A percentile compares a stretch with the other conserved stretches of the same genome.
Conservation (phyloP, 2,113 vertebrate species). For the Pterophyllum scalare region DNA sequence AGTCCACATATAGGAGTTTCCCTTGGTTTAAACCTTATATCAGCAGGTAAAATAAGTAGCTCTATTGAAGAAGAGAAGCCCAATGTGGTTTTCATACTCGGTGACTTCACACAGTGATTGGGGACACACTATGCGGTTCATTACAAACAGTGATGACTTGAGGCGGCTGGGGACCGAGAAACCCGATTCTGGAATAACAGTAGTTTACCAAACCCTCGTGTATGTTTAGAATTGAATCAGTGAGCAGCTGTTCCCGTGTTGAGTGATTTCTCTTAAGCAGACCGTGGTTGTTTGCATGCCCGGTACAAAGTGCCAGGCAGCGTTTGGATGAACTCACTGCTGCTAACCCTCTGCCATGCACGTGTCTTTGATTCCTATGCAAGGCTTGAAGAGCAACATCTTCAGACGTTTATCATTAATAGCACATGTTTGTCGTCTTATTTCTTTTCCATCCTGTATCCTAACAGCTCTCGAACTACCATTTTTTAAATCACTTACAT, state of each 20-base stretch:
- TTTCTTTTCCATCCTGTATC: slow-evolving; percentile 42
- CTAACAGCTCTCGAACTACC: slow-evolving; percentile 66
- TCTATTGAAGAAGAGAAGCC: slow-evolving; percentile 7
- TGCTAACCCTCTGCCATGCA: slow-evolving; percentile 64
- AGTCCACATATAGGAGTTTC: not conserved
- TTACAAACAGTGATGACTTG: slow-evolving; percentile 46
- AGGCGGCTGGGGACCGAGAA: slow-evolving; percentile 25
- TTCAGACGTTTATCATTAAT: slow-evolving; percentile 75
- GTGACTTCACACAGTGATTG: slow-evolving; percentile 51
- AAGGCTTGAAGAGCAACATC: slow-evolving; percentile 64
- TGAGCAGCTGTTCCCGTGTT: slow-evolving; percentile 62
- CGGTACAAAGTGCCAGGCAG: slow-evolving; percentile 68
- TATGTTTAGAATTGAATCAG: slow-evolving; percentile 62
- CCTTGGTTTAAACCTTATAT: not conserved
- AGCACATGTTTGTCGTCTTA: slow-evolving; percentile 69
- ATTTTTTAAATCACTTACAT: slow-evolving; percentile 64
- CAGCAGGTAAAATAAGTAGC: slow-evolving; percentile 13
- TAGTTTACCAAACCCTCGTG: slow-evolving; percentile 55
- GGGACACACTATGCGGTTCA: slow-evolving; percentile 55
- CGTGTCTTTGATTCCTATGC: slow-evolving; percentile 69
- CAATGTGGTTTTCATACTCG: slow-evolving; percentile 51
- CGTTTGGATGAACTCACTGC: slow-evolving; percentile 76
- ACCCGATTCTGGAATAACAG: slow-evolving; percentile 54
- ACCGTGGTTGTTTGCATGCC: slow-evolving; percentile 58
- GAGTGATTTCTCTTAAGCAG: slow-evolving; percentile 37